Conservation (phyloP, 2,797 vertebrate genomes). For the Picus viridis region DNA sequence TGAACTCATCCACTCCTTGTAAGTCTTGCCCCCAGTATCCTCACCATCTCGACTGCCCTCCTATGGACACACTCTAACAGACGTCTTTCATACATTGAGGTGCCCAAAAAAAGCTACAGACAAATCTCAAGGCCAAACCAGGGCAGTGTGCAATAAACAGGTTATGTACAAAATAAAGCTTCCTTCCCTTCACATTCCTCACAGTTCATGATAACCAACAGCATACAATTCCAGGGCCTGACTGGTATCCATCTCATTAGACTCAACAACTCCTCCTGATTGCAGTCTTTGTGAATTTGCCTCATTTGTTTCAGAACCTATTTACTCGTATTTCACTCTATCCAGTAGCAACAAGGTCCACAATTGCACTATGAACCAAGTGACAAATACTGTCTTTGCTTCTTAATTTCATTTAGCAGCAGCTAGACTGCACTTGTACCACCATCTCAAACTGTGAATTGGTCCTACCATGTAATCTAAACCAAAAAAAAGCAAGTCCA, state of each 20-base stretch:
- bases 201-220: not conserved
- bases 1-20: too few species aligned
- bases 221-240: not conserved
- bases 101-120: not conserved
- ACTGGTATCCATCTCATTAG: not conserved
- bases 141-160: not conserved
- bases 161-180: not conserved
- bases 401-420: not conserved
- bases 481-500: not conserved
- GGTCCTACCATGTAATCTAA: not conserved
- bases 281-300: not conserved
- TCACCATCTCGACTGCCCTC: too few species aligned
- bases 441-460: not conserved
- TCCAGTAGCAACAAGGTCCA: not conserved
- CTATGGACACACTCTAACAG: too few species aligned
- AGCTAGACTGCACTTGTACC: not conserved
- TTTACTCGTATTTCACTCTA: not conserved
- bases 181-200: not conserved
- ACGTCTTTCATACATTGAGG: too few species aligned
- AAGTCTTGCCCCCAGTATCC: too few species aligned
- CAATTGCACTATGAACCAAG: not conserved
- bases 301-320: not conserved
- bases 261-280: not conserved
- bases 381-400: not conserved
- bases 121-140: not conserved